phyloP scores from a whole-genome alignment of 1,140 invertebrate species.

The Bombus fervidus region DNA sequence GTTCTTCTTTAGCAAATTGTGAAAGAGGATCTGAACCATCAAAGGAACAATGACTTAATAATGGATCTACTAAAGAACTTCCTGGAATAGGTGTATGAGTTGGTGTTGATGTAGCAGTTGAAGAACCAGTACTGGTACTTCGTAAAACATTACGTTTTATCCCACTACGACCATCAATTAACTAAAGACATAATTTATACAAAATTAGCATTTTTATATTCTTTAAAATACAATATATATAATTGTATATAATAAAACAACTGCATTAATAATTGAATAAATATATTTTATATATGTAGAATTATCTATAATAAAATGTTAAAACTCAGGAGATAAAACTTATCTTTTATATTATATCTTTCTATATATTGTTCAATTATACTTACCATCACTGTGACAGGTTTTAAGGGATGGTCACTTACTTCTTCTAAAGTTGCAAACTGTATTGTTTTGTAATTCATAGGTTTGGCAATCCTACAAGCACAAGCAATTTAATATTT shows the following conservation, averaged over 20 bases:
- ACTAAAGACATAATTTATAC: conserved; percentile 66
- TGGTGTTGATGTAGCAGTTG: conserved; percentile 82
- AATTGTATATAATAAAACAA: not conserved
- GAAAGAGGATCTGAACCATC: conserved; percentile 90
- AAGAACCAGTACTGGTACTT: conserved; percentile 79
- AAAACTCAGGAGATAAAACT: not conserved
- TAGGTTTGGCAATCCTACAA: conserved; percentile 69
- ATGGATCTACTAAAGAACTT: conserved; percentile 83
- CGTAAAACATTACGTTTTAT: conserved; percentile 79
- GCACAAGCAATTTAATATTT: conserved; percentile 19
- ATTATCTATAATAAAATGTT: not conserved
- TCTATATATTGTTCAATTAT: not conserved
- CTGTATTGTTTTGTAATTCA: conserved; percentile 62
- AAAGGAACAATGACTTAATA: conserved; percentile 81
- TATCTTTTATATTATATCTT: too few relatives aligned
- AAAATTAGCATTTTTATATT: conserved; percentile 21
- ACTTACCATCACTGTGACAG: conserved; percentile 79
- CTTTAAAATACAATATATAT: not conserved
- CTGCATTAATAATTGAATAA: not conserved
- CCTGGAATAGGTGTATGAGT: conserved; percentile 79
- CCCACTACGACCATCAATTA: conserved; percentile 80
- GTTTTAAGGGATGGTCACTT: conserved; percentile 82
- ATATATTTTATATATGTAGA: conserved; percentile 13
- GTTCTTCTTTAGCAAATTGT: conserved; percentile 86
- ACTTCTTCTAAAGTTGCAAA: conserved; percentile 67